Percentiles rank a stretch among this genome's conserved stretches.
Evolutionary conservation across 2,113 vertebrate genomes (phyloP).

Genomic region (Sphyrna mokarran): DNA sequence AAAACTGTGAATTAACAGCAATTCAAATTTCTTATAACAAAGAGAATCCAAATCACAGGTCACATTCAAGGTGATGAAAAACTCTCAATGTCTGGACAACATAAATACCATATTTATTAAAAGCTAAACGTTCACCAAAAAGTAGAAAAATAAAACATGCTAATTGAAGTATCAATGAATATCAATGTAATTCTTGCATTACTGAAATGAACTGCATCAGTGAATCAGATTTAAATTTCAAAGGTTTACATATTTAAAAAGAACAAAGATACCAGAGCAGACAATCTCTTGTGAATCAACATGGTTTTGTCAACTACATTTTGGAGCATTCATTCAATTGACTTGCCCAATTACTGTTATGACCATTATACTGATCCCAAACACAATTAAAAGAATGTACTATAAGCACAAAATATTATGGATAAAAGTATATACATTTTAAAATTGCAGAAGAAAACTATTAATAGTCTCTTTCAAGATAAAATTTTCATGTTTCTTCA

Average conservation of each 20-base stretch:
- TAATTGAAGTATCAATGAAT: not conserved
- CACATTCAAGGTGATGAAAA: not conserved
- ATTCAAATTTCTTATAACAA: not conserved
- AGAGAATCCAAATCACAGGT: not conserved
- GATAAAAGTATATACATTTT: not conserved
- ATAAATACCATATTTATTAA: not conserved
- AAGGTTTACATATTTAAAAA: not conserved
- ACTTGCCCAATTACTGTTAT: not conserved
- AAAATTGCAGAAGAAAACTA: not conserved
- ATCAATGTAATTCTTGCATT: not conserved
- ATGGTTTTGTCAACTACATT: not conserved
- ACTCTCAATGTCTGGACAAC: not conserved
- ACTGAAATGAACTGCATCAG: not conserved
- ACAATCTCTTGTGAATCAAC: not conserved
- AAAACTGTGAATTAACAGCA: not conserved
- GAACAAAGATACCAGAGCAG: not conserved
- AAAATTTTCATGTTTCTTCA: not conserved
- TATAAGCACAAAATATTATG: not conserved
- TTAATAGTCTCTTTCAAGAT: not conserved
- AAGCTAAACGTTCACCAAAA: not conserved
- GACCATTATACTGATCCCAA: not conserved
- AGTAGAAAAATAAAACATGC: not conserved
- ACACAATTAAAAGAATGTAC: not conserved
- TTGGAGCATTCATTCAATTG: not conserved
- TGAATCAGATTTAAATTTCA: not conserved